These are phyloP conservation scores for Tetragonula carbonaria DNA, from an alignment of 2,888 invertebrate species.

Conservation along the genomic window DNA sequence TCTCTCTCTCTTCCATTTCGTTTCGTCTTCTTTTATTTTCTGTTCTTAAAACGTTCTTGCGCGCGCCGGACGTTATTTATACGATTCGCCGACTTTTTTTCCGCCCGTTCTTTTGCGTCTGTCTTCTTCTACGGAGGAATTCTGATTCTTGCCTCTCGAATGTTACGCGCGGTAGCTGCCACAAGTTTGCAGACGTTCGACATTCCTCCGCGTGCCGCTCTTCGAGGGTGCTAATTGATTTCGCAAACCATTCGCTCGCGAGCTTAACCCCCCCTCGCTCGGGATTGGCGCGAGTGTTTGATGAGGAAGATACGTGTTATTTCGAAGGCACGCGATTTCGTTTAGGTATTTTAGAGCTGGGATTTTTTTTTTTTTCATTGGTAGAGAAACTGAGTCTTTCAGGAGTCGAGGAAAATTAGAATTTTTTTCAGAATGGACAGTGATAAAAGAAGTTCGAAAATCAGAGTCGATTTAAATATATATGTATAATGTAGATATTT, in stretches of 20 bases:
- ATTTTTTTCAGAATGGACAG: too few species aligned
- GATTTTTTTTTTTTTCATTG: too few species aligned
- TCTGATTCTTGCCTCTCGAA: neutral
- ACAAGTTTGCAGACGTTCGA: neutral
- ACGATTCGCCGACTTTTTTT: slow-evolving; percentile 22
- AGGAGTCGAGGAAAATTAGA: too few species aligned
- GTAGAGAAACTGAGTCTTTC: too few species aligned
- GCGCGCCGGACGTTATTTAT: slow-evolving; percentile 42
- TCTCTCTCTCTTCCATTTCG: neutral
- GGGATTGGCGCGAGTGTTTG: neutral
- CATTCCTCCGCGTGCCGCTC: slow-evolving; percentile 43
- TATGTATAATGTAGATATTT: too few species aligned
- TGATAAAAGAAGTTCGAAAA: too few species aligned
- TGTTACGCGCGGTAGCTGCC: slow-evolving; percentile 4
- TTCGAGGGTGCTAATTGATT: slow-evolving; percentile 44
- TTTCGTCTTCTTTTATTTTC: neutral
- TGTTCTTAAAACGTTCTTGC: slow-evolving; percentile 21
- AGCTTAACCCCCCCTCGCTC: neutral
- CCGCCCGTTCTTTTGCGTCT: neutral
- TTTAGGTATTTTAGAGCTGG: neutral
- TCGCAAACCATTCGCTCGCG: slow-evolving; percentile 21
- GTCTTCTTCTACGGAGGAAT: neutral
- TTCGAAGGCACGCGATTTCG: neutral
- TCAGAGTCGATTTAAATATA: too few species aligned
- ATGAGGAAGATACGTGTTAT: neutral